Base-by-base conservation (phyloP, 2,888 invertebrate genomes). In the Caenorhabditis afra region DNA sequence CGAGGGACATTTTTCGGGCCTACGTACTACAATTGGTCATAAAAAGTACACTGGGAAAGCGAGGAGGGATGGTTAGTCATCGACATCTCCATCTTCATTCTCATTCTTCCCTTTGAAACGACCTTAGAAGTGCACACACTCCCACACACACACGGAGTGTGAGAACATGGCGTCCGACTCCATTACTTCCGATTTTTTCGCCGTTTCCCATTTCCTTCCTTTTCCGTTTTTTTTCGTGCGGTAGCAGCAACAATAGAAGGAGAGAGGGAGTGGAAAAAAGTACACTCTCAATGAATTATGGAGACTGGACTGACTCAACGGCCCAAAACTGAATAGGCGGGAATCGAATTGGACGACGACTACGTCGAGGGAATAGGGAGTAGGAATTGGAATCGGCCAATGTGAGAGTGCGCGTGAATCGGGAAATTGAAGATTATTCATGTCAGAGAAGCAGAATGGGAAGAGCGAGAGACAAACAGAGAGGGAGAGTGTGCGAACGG, bases 371-470 rank as follows among this genome's bases (percentile, higher is more conserved):
- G 55, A 53, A 41, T 53, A 64, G 55, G 49, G 41, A 57, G 41
- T 44, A 41, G 50, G 39, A 61, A n/a, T n/a, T n/a, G n/a, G 29
- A 29, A 29, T 29, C 29, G 29, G 29, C 29, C 4, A 29, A 7
- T 29, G 29, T 29, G 29, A 29, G 29, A 29, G 29, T 29, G 62
- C 39, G 62, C 35, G 62, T 39, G 47, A 55, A 71, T 57, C 49
- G 62, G 62, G 71, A 64, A 71, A 64, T 62, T 64, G 71, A 55
- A 71, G 62, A 71, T 71, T 71, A 71, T 71, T 71, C 71, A 71
- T 62, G 71, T 57, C 57, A 57, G 52, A 71, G 29, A 23, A 62
- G 29, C 14, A 41, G 4, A 22, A 5, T n/a, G 66, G 29, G n/a
- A n/a, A n/a, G n/a, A n/a, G n/a, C n/a, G n/a, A n/a, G n/a, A n/a